Evolutionary conservation across 2,113 vertebrate genomes (phyloP), one percentile per base, ranked within the genome.

Genomic region (Erythrocercus mccallii): DNA sequence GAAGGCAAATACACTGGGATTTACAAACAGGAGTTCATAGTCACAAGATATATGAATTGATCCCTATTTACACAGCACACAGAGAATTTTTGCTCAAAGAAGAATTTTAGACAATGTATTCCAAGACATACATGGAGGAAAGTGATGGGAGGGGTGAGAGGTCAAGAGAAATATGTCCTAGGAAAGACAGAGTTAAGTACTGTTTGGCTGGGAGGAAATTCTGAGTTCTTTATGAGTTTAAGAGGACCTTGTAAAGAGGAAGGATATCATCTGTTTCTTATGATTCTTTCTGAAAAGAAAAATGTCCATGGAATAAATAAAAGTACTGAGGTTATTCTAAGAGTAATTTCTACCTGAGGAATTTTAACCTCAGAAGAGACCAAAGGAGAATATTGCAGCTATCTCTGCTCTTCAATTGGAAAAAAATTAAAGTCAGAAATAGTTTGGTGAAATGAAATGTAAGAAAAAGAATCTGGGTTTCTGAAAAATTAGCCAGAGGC

Each of bases 1-100:
- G 58, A 86, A 94, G 66, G 66, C 53, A 96, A 96, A 95, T 92
- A 82, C 53, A 8, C 31, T 25, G 14, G 50, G 65, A 79, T 81
- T 61, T 81, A 88, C 71, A 94, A 92, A 87, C 57, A 85, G 33
- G 28, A 69, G 45, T 37, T 79, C 57, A 79, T 7, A 57, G 72
- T 42, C 27, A 11, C 30, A 51, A 71, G 73, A 24, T 16, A 15
- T 11, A 57, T 27, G 20, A 76, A 40, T 18, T n/a, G 53, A 82
- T 76, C 40, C 40, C n/a, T 94, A 47, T 85, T 91, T 90, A 64
- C 73, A 81, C 65, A 87, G 44, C 61, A 68, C 0, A 1, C 38
- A 33, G 40, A 81, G 69, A 87, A 89, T 58, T 89, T 83, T 48
- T 60, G 33, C 48, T 81, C n/a, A 81, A 94, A 71, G 0, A 33